A percentile compares a stretch with the other conserved stretches of the same genome.
These are phyloP conservation scores for Falco naumanni DNA, from an alignment of 2,797 vertebrate genomes.

Conservation along the genomic window DNA sequence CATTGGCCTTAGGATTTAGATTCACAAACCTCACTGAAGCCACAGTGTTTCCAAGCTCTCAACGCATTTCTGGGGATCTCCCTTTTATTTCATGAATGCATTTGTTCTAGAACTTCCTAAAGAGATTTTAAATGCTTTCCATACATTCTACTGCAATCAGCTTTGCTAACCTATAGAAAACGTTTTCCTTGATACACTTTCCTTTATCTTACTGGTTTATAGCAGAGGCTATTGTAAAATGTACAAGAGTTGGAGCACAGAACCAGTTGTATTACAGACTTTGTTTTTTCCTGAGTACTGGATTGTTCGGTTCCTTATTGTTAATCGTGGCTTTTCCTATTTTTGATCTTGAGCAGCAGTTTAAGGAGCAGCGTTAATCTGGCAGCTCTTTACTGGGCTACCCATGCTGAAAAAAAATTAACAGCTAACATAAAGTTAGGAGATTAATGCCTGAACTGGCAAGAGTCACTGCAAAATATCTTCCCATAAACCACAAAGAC, in stretches of 20 bases:
- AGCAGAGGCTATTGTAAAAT: not conserved
- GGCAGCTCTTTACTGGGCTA: not conserved
- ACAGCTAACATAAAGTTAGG: not conserved
- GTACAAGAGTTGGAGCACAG: not conserved
- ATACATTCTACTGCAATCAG: not conserved
- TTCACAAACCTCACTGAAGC: not conserved
- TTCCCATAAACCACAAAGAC: not conserved
- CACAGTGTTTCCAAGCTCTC: not conserved
- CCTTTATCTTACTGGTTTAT: not conserved
- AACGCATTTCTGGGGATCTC: not conserved
- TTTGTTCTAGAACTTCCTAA: not conserved
- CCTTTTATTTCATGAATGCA: not conserved
- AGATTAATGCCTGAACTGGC: not conserved
- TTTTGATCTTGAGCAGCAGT: slow-evolving; percentile 1
- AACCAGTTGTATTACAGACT: not conserved
- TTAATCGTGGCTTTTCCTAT: not conserved
- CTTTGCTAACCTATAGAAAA: not conserved
- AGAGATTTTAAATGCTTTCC: not conserved
- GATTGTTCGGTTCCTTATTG: not conserved
- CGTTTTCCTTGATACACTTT: not conserved
- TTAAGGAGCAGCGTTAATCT: not conserved
- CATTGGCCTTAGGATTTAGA: not conserved
- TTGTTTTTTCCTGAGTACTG: not conserved
- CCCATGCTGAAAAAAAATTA: not conserved
- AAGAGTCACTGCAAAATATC: slow-evolving; percentile 2